Evolutionary conservation across 2,888 invertebrate genomes (phyloP), one percentile per base, ranked within the genome.

Genomic region (Metopia argyrocephala): DNA sequence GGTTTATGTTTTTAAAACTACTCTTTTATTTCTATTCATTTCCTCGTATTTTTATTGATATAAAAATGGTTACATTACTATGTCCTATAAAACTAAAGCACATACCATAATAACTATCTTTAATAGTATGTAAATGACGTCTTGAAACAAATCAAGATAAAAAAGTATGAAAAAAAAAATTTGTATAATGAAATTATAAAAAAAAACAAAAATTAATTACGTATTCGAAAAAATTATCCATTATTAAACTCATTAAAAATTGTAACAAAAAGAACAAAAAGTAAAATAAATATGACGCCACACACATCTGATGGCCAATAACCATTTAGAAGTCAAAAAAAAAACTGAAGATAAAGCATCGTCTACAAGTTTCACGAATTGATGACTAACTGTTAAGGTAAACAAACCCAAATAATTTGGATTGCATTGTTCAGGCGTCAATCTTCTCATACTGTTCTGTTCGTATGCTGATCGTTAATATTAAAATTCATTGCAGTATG

Each of bases 111-210:
- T 31, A 31, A 59, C 62, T n/a, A 71, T 66, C 50, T 66, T 45
- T 61, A 76, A 66, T 52, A 65, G 61, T 27, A 57, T n/a, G 23
- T 48, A 61, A 66, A 45, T 56, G 61, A 78, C 59, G 59, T 62
- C 27, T 74, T 59, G 21, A 73, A 75, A 21, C 31, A 45, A 52
- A 18, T 20, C 31, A 59, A 38, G 20, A 31, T 12, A 12, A 38
- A 48, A 78, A 48, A 76, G 56, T 4, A 38, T 38, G 4, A 45
- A 74, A 74, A 23, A 64, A n/a, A n/a, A n/a, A 31, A 61, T 70
- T 64, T 64, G 64, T 65, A 48, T 74, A 66, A n/a, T 27, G 25
- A 25, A 15, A 20, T 25, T 57, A 5, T 25, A 31, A 21, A 45
- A 62, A 25, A 57, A 20, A 23, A 25, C 5, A 23, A 9, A 56